A percentile compares a stretch with the other conserved stretches of the same genome.
phyloP scores from a whole-genome alignment of 2,113 vertebrate genomes.

The Benthochromis sp. region DNA sequence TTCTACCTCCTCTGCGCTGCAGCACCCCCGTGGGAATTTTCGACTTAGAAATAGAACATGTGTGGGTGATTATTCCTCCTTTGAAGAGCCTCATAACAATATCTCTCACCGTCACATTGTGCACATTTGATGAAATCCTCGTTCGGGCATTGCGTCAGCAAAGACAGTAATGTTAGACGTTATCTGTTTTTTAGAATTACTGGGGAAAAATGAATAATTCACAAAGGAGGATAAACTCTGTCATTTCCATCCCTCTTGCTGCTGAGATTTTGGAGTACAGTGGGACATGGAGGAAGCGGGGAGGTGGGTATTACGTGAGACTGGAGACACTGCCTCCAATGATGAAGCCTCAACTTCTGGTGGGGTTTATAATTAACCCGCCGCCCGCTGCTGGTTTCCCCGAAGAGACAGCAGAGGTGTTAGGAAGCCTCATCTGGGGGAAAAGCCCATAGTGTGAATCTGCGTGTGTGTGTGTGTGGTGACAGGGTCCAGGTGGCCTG shows the following conservation, averaged over 20 bases:
- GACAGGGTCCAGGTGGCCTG: not conserved
- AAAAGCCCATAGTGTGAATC: not conserved
- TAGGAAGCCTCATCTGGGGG: not conserved
- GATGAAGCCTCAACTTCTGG: not conserved
- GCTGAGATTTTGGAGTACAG: not conserved
- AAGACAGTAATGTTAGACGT: conserved; percentile 40
- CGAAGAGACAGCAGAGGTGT: not conserved
- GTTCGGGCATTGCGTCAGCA: conserved; percentile 59
- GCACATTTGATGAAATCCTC: conserved; percentile 57
- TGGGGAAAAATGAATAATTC: conserved; percentile 42
- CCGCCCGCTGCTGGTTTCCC: not conserved
- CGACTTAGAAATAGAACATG: conserved; percentile 55
- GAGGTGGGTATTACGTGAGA: not conserved
- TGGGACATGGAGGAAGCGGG: not conserved
- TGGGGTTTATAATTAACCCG: not conserved
- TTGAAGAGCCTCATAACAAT: conserved; percentile 61
- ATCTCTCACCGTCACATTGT: conserved; percentile 48
- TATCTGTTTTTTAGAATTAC: conserved; percentile 41
- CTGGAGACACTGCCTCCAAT: not conserved
- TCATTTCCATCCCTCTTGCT: not conserved
- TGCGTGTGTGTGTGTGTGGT: not conserved
- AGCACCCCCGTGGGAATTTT: conserved; percentile 47
- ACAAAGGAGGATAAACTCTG: conserved; percentile 8
- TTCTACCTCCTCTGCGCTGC: conserved; percentile 50
- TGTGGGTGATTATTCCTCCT: conserved; percentile 61